phyloP scores from a whole-genome alignment of 1,140 invertebrate species.

The Notospermus geniculatus region DNA sequence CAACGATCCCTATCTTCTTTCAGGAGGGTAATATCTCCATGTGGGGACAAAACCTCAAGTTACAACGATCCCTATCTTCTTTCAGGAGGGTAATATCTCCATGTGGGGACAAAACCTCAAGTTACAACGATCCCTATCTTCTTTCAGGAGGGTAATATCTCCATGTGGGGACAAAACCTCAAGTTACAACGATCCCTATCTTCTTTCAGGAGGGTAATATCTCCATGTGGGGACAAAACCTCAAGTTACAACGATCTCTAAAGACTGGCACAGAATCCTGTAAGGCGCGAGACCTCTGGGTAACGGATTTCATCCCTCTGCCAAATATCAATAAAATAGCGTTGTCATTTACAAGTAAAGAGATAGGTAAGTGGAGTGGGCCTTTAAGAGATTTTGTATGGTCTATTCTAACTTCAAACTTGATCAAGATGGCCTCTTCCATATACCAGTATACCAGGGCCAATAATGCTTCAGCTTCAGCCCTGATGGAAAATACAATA shows the following conservation, averaged over 20 bases:
- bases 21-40: conserved; percentile 52
- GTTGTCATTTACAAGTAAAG: conserved; percentile 55
- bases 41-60: conserved; percentile 47
- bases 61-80: conserved; percentile 39
- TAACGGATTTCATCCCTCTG: conserved; percentile 53
- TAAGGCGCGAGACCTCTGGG: conserved; percentile 52
- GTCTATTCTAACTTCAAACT: too few relatives aligned
- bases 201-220: conserved; percentile 47
- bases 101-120: conserved; percentile 49
- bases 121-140: conserved; percentile 42
- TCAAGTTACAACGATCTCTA: conserved; percentile 42
- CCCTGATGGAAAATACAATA: too few relatives aligned
- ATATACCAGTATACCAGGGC: too few relatives aligned
- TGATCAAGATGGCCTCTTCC: too few relatives aligned
- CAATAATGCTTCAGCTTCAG: too few relatives aligned
- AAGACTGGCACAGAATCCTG: conserved; percentile 52
- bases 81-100: conserved; percentile 49
- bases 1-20: conserved; percentile 32
- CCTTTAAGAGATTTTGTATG: too few relatives aligned
- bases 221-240: conserved; percentile 46
- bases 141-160: conserved; percentile 53
- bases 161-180: conserved; percentile 47
- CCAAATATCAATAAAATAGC: conserved; percentile 56
- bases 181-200: conserved; percentile 38
- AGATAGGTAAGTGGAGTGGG: conserved; percentile 44